A percentile compares a stretch with the other conserved stretches of the same genome.
phyloP scores from a whole-genome alignment of 2,113 vertebrate genomes.

The Mirounga angustirostris region DNA sequence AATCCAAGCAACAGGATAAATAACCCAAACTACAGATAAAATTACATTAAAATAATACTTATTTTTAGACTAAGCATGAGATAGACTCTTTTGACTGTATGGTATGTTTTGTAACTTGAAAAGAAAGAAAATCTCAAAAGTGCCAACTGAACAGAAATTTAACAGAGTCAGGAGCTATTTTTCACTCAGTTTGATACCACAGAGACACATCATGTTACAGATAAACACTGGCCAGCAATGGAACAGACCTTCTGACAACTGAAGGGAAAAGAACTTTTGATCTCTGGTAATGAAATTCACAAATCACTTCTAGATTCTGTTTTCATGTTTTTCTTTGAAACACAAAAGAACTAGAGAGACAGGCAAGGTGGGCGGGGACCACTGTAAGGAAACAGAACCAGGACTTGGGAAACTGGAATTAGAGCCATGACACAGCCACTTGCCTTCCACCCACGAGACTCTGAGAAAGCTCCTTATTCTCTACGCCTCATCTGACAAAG shows the following conservation, averaged over 20 bases:
- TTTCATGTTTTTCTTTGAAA: neutral
- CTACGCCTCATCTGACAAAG: neutral
- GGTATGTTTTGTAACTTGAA: neutral
- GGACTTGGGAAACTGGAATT: neutral
- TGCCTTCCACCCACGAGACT: neutral
- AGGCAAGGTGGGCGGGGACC: neutral
- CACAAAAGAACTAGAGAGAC: neutral
- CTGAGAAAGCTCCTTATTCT: neutral
- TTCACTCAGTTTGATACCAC: neutral
- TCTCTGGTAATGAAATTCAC: neutral
- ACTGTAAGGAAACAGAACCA: neutral
- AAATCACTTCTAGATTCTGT: neutral
- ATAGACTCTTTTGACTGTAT: neutral
- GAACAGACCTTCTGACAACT: neutral
- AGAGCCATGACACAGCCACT: rapidly evolving
- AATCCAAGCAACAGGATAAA: neutral
- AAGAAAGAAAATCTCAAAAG: neutral
- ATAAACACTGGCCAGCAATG: neutral
- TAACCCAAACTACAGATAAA: neutral
- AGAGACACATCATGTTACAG: neutral
- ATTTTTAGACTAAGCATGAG: neutral
- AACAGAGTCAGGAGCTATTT: neutral
- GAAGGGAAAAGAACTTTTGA: neutral
- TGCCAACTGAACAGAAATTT: neutral
- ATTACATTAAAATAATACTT: neutral